Conservation (phyloP, 35 echinoderm and acorn worm species). For the Apostichopus parvimensis region DNA sequence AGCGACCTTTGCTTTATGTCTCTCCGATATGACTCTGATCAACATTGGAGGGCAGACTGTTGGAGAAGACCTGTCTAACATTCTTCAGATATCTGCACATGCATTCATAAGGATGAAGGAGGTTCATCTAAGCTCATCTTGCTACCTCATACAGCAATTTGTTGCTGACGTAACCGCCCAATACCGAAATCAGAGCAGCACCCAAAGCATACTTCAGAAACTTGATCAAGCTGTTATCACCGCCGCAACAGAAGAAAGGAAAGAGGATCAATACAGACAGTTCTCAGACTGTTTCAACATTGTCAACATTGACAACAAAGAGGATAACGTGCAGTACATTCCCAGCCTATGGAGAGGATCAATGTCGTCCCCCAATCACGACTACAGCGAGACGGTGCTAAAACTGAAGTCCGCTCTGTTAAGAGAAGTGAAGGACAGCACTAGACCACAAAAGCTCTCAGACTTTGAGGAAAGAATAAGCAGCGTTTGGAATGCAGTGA, state of each 20-base stretch:
- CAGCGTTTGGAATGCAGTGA: conserved; percentile 48
- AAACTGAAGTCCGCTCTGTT: conserved; percentile 22
- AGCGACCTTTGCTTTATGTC: no score
- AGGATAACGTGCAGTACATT: no score
- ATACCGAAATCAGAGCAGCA: conserved; percentile 4
- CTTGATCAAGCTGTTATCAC: conserved; percentile 5
- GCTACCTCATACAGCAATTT: conserved; percentile 40
- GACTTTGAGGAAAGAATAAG: conserved; percentile 16
- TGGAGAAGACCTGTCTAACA: conserved; percentile 51
- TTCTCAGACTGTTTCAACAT: no score
- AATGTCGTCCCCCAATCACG: no score
- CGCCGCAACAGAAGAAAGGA: conserved; percentile 5
- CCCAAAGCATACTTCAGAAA: conserved; percentile 17
- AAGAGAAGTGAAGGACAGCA: not conserved
- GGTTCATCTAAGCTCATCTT: conserved; percentile 20
- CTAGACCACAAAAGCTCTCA: not conserved
- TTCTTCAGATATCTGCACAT: conserved; percentile 52
- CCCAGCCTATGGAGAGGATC: no score
- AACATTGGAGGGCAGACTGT: conserved; percentile 54
- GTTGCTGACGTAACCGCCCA: conserved; percentile 28
- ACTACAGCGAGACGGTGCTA: no score
- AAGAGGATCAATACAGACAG: conserved; percentile 8
- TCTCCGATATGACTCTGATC: no score
- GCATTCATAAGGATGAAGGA: conserved; percentile 56
- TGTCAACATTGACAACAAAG: no score